Base-by-base conservation (phyloP, 1,140 invertebrate genomes). In the Camponotus vicinus region DNA sequence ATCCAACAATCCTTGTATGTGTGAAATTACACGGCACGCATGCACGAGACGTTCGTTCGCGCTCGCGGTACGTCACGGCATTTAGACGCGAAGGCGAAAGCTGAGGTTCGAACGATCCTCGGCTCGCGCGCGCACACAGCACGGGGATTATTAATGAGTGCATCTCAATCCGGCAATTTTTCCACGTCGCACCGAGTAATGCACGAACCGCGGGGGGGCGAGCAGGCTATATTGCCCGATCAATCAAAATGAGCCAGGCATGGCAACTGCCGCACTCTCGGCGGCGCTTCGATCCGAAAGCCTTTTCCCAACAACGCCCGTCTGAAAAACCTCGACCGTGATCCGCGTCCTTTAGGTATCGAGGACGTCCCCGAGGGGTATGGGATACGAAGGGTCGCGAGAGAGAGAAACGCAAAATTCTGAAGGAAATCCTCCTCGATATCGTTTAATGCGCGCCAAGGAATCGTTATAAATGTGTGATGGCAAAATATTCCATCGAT, bases 131-230 rank as follows among this genome's bases (percentile, higher is more conserved):
- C 75, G 42, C 73, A 63, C 80, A 78, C 59, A 79, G 40, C 80
- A 63, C 90, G 86, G 90, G 90, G 89, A 94, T 94, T 93, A 95
- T 95, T 94, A 94, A 95, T 95, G 94, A 93, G 94, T 95, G 94
- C 94, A 94, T 95, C 94, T 95, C 94, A 94, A 94, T 95, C 92
- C 91, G 89, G 91, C 90, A 91, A 95, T 95, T 94, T 95, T 95
- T 94, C 94, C 92, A 94, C 93, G 94, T 95, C 93, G 91, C 61
- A 78, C 77, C 85, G 87, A 86, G 93, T 94, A 94, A 94, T 95
- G 94, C 93, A 94, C 90, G 91, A 95, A 92, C 94, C 90, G 91
- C 93, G 92, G 94, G 94, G 49, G 93, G 94, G 94, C 86, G 91
- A 94, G 92, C 93, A 92, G 89, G 93, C 92, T 94, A 94, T 95